Conservation (phyloP, 37 sponge, comb jelly and placozoan species). For the Beroe ovata region DNA sequence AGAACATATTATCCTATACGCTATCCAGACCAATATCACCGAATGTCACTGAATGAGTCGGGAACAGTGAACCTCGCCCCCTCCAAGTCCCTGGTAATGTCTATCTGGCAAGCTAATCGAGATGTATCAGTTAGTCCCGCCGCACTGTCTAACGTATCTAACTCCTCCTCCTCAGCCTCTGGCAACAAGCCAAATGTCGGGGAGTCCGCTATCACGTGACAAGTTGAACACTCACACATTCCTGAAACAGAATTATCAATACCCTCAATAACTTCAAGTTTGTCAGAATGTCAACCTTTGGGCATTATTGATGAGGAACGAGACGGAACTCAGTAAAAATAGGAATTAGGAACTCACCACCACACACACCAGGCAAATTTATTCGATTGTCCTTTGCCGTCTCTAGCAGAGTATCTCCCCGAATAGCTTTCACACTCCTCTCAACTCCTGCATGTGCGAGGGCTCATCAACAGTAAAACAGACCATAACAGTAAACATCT, state of each 20-base stretch:
- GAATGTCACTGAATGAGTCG: slow-evolving; percentile 18
- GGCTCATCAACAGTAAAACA: no score
- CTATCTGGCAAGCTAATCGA: slow-evolving; percentile 47
- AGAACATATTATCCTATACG: no score
- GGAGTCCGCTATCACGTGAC: slow-evolving; percentile 61
- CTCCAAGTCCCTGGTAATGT: slow-evolving; percentile 16
- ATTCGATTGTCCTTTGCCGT: slow-evolving; percentile 47
- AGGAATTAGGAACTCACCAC: slow-evolving; percentile 5
- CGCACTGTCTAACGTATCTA: slow-evolving; percentile 12
- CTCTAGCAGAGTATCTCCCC: slow-evolving; percentile 43
- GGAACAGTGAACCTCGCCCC: slow-evolving; percentile 54
- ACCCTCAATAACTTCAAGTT: no score
- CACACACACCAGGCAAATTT: slow-evolving; percentile 28
- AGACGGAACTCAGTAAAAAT: no score
- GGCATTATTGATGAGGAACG: not conserved
- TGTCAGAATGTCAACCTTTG: no score
- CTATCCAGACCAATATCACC: no score
- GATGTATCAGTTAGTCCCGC: slow-evolving; percentile 17
- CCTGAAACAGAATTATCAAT: no score
- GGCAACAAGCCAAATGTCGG: slow-evolving; percentile 5
- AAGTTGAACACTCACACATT: slow-evolving; percentile 67
- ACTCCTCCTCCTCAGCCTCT: slow-evolving; percentile 54
- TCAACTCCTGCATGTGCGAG: slow-evolving; percentile 53
- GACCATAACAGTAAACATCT: no score
- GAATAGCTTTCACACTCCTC: slow-evolving; percentile 42